phyloP scores from a whole-genome alignment of 2,888 invertebrate species.

The Imbricaverruca yamaguchii region DNA sequence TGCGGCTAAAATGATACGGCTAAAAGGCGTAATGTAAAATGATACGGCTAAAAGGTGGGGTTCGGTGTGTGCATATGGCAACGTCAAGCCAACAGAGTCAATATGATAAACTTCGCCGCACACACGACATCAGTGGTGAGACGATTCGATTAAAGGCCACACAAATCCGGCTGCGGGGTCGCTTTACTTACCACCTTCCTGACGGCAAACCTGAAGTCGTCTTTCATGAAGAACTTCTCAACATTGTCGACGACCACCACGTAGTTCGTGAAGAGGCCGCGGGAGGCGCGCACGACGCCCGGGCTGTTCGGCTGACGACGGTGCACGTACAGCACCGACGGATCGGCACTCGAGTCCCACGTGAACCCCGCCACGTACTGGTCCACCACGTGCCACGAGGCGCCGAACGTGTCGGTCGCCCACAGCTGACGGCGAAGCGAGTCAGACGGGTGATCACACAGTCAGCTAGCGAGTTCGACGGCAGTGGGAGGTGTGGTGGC shows the following conservation, averaged over 20 bases:
- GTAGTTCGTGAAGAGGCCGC: background rate
- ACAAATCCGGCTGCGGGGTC: no score
- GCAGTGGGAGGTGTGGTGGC: no score
- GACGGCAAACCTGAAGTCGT: conserved; percentile 77
- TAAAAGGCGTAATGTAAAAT: no score
- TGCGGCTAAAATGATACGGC: no score
- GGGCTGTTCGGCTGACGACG: background rate
- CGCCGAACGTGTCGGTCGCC: conserved; percentile 66
- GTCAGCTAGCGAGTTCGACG: no score
- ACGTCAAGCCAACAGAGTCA: no score
- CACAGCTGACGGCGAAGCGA: conserved; percentile 53
- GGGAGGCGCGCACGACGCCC: conserved; percentile 3
- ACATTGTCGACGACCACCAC: conserved; percentile 56
- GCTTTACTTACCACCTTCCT: conserved; percentile 54
- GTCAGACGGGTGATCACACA: background rate
- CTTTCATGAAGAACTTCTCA: conserved; percentile 72
- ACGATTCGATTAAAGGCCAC: no score
- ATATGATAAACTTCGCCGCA: no score
- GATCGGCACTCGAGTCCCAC: conserved; percentile 49
- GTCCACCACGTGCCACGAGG: conserved; percentile 59
- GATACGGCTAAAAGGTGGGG: no score
- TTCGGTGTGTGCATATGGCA: no score
- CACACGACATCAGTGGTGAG: no score
- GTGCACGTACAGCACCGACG: conserved; percentile 48
- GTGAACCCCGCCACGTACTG: conserved; percentile 68